Evolutionary conservation across 2,888 invertebrate genomes (phyloP).

Genomic region (Patella depressa): DNA sequence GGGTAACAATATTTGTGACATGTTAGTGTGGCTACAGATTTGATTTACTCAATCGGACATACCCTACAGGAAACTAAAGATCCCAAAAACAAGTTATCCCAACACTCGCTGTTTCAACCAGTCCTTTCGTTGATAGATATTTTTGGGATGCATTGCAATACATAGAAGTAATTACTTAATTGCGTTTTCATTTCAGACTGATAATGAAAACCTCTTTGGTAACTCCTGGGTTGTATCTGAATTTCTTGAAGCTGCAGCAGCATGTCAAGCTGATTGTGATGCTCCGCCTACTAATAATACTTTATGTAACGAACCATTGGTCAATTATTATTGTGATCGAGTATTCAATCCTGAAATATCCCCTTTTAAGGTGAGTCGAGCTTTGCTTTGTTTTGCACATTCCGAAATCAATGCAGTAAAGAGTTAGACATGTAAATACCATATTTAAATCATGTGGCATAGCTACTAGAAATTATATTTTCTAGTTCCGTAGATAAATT

Average conservation of each 20-base stretch:
- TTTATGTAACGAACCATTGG: conserved; percentile 24
- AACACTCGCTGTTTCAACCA: neutral
- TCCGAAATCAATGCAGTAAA: too few relatives aligned
- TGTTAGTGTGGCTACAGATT: too few relatives aligned
- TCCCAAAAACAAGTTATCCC: neutral
- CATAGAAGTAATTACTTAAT: neutral
- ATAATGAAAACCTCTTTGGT: conserved; percentile 51
- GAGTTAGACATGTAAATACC: too few relatives aligned
- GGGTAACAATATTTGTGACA: too few relatives aligned
- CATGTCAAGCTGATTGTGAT: conserved; percentile 51
- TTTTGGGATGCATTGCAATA: too few relatives aligned
- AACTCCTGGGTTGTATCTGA: conserved; percentile 51
- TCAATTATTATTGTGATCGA: conserved; percentile 42
- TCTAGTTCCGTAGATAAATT: too few relatives aligned
- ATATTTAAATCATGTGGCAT: too few relatives aligned
- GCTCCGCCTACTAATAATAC: conserved; percentile 21
- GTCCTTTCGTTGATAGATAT: too few relatives aligned
- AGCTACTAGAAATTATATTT: too few relatives aligned
- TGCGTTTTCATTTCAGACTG: conserved; percentile 40
- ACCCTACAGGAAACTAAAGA: neutral
- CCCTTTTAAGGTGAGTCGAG: conserved; percentile 41
- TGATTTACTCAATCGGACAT: too few relatives aligned
- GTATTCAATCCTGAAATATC: conserved; percentile 33
- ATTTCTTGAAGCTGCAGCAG: conserved; percentile 27
- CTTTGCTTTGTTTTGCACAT: too few relatives aligned